phyloP scores from a whole-genome alignment of 1,140 invertebrate genomes.

The Agraylea sexmaculata region DNA sequence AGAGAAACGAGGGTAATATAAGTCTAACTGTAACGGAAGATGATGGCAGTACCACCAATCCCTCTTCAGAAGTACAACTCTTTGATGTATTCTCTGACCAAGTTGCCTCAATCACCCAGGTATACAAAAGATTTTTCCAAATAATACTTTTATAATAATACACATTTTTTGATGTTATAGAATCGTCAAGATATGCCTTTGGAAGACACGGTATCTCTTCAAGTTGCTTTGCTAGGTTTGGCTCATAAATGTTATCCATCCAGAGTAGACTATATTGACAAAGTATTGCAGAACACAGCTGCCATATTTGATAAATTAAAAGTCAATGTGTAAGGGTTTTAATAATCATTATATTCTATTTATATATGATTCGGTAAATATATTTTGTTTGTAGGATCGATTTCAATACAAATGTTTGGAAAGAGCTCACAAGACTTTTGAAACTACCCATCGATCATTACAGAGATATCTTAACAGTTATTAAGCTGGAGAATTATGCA shows the following conservation, averaged over 20 bases:
- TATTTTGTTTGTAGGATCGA: conserved; percentile 43
- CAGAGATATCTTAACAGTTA: conserved; percentile 80
- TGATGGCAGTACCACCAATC: conserved; percentile 53
- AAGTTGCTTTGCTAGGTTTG: conserved; percentile 89
- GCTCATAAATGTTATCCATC: conserved; percentile 95
- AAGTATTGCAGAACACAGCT: conserved; percentile 82
- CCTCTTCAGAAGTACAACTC: conserved; percentile 79
- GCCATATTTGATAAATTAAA: conserved; percentile 70
- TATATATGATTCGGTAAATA: not conserved
- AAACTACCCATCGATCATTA: conserved; percentile 93
- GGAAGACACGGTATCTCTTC: conserved; percentile 92
- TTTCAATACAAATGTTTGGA: conserved; percentile 71
- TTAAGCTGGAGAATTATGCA: conserved; percentile 74
- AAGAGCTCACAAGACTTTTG: conserved; percentile 84
- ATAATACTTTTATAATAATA: not conserved
- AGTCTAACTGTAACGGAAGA: conserved; percentile 40
- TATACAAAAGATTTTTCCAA: conserved; percentile 25
- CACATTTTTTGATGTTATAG: conserved; percentile 31
- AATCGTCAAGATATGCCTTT: conserved; percentile 86
- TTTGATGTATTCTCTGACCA: conserved; percentile 99
- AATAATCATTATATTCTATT: conserved; percentile 8
- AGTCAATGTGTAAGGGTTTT: conserved; percentile 12
- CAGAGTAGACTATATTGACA: conserved; percentile 89
- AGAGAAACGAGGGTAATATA: conserved; percentile 38
- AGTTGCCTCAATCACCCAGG: conserved; percentile 89